Base-by-base conservation (phyloP, 2,797 vertebrate genomes). In the Paratrypauchen microcephalus region DNA sequence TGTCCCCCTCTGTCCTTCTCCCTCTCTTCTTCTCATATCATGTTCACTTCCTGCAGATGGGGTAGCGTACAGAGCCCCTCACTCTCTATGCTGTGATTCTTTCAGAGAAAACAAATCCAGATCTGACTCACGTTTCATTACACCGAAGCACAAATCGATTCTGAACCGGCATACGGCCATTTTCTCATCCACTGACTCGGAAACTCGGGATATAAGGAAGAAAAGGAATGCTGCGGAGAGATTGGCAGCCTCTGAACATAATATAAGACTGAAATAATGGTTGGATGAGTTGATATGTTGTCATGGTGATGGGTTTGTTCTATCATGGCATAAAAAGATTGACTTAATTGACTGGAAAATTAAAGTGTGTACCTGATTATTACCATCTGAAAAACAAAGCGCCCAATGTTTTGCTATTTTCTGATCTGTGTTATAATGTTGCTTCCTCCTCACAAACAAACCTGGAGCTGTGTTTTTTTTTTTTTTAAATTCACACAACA, bases 91-190 rank as follows among this genome's bases (percentile, higher is more conserved):
- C 71, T 60, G 85, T 70, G 71, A 78, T 79, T 77, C 65, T 80
- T 76, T 77, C 74, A 70, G 82, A 5, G 59, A 36, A 86, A 88
- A 88, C 75, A 83, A 50, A 82, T 81, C 68, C 61, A 60, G 77
- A 84, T 82, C 69, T 76, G 80, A 75, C 71, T 83, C 76, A 9
- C 19, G 28, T 87, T 88, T 87, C 81, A 86, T 81, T 77, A 80
- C 85, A 82, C 81, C 79, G 68, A 65, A 52, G 0, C 74, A 72
- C 75, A 73, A 71, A 90, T 87, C 82, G 78, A 82, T 76, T 76
- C 76, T 19, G 30, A 73, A 75, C 21, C 77, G 70, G 64, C 21
- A 41, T 74, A 69, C 54, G 52, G 63, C 76, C 67, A 69, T 83
- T 86, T 86, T 79, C 78, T 77, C 65, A 74, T 70, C 66, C 69